A percentile compares a stretch with the other conserved stretches of the same genome.
phyloP scores from a whole-genome alignment of 2,113 vertebrate species.

The Cheirogaleus medius region DNA sequence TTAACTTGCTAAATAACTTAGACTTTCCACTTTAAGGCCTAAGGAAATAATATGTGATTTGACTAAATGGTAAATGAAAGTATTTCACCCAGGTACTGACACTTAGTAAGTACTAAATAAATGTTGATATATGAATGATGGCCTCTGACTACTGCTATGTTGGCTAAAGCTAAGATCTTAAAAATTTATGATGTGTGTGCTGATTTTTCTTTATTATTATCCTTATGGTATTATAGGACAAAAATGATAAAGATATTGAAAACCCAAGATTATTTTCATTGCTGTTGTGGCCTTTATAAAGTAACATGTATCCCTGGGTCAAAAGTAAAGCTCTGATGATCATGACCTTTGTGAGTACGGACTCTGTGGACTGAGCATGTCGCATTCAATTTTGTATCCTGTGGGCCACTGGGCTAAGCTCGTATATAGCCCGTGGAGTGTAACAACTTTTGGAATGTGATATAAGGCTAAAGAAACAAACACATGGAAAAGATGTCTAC shows the following conservation, averaged over 20 bases:
- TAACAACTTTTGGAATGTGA: background rate
- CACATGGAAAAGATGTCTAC: background rate
- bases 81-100: background rate
- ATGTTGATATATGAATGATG: background rate
- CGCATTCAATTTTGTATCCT: background rate
- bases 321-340: background rate
- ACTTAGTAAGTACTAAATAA: background rate
- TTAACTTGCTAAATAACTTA: constrained; percentile 26
- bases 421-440: fast-evolving
- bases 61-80: background rate
- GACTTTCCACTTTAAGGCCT: background rate
- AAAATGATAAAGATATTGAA: background rate
- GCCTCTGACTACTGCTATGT: background rate
- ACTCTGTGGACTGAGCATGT: background rate
- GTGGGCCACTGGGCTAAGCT: background rate
- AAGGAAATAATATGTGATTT: background rate
- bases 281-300: background rate
- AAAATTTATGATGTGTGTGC: background rate
- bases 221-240: background rate
- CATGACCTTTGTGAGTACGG: background rate
- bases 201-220: background rate
- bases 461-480: background rate
- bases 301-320: background rate
- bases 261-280: background rate
- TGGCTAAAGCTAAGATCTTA: background rate